phyloP scores from a whole-genome alignment of 2,888 invertebrate genomes.

The Heliconius hortense region DNA sequence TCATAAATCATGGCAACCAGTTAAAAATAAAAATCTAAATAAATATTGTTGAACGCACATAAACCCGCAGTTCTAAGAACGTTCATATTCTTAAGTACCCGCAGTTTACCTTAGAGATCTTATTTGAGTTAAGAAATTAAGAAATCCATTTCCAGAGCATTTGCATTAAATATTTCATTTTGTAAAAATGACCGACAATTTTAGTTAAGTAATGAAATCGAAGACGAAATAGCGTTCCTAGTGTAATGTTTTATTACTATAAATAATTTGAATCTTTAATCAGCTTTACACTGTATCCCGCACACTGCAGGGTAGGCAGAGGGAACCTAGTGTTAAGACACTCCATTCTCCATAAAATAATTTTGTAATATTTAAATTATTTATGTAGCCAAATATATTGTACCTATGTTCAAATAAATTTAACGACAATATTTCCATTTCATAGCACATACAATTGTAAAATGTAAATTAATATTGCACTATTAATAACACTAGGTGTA shows the following conservation, averaged over 20 bases:
- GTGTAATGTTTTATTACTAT: neutral
- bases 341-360: no score
- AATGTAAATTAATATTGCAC: no score
- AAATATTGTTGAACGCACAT: neutral
- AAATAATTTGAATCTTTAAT: no score
- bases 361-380: no score
- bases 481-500: no score
- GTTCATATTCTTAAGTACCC: neutral
- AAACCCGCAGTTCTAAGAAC: neutral
- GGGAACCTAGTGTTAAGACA: no score
- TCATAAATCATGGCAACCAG: neutral
- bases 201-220: constrained; percentile 18
- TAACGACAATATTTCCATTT: no score
- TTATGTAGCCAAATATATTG: no score
- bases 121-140: constrained; percentile 11
- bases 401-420: no score
- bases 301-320: no score
- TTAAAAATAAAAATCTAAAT: neutral
- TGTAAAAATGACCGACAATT: constrained; percentile 8
- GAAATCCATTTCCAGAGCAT: constrained; percentile 1
- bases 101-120: neutral
- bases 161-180: constrained; percentile 17
- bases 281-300: no score
- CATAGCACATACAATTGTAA: no score
- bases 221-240: neutral